Percentiles rank a stretch among this genome's conserved stretches.
phyloP scores from a whole-genome alignment of 2,113 vertebrate genomes.

The Apodemus speciosus region DNA sequence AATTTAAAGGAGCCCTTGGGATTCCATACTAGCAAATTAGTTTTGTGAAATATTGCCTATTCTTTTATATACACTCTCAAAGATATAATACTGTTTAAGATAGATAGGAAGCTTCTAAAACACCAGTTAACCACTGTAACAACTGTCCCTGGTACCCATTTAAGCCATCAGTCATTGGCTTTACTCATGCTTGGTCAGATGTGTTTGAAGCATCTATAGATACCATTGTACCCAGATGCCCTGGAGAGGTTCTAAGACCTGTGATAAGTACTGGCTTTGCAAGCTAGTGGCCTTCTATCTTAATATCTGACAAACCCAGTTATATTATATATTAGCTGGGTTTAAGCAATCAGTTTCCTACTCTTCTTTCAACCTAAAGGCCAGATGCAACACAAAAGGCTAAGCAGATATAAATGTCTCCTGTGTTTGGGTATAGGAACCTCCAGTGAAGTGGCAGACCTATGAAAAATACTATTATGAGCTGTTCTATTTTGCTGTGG shows the following conservation, averaged over 20 bases:
- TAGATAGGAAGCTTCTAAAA: constrained; percentile 32
- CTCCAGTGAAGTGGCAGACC: constrained; percentile 65
- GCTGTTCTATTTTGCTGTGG: constrained; percentile 73
- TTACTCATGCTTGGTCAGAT: neutral
- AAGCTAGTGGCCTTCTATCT: constrained; percentile 16
- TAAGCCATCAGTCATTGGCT: neutral
- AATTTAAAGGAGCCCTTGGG: constrained; percentile 21
- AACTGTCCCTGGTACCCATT: neutral
- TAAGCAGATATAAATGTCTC: constrained; percentile 10
- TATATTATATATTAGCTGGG: constrained; percentile 19
- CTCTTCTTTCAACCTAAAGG: constrained; percentile 46
- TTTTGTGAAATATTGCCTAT: constrained; percentile 21
- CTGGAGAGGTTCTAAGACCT: neutral
- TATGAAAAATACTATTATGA: constrained; percentile 76
- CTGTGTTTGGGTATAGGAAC: constrained; percentile 61
- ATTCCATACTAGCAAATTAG: constrained; percentile 33
- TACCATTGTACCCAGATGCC: neutral
- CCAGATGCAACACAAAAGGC: constrained; percentile 28
- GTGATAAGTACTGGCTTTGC: neutral
- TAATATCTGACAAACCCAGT: neutral
- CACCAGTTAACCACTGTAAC: neutral
- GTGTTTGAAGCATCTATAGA: neutral
- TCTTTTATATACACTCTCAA: neutral
- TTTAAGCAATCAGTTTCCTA: constrained; percentile 50
- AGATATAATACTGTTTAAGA: neutral